These are phyloP conservation scores for Smittia aterrima DNA, from an alignment of 2,888 invertebrate species.

Conservation along the genomic window DNA sequence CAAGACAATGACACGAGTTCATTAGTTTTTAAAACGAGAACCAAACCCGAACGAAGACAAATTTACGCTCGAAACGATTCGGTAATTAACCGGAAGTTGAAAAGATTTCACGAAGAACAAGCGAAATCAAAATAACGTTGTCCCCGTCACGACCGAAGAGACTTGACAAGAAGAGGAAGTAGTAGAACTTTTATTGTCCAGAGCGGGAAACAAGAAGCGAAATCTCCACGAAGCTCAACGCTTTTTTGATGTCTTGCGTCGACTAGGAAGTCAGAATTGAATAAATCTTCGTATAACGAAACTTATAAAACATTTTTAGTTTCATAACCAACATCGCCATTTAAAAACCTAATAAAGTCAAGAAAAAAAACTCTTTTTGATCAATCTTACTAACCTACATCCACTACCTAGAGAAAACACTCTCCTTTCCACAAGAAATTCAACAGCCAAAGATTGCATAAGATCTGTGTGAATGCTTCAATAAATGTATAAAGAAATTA, in stretches of 20 bases:
- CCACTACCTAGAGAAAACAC: constrained; percentile 30
- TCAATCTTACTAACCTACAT: constrained; percentile 41
- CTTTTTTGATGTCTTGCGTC: background rate
- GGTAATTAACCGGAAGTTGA: too few species aligned
- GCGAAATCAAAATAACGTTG: too few species aligned
- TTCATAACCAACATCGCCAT: constrained; percentile 32
- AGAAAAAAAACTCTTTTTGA: constrained; percentile 27
- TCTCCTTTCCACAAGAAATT: constrained; percentile 33
- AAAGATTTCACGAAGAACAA: too few species aligned
- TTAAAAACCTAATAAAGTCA: constrained; percentile 9
- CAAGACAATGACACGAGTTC: too few species aligned
- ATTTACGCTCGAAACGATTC: too few species aligned
- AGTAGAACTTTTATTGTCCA: background rate
- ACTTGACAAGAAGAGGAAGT: too few species aligned
- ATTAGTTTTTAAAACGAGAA: too few species aligned
- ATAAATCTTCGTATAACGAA: constrained; percentile 18
- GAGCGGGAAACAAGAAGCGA: background rate
- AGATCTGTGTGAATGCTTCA: constrained; percentile 21
- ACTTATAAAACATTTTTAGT: constrained; percentile 28
- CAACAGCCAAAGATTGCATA: constrained; percentile 4
- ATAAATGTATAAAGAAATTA: constrained; percentile 15
- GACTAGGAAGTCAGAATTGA: constrained; percentile 4
- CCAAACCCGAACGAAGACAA: too few species aligned
- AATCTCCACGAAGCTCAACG: background rate
- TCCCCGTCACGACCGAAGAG: too few species aligned